Evolutionary conservation across 2,797 vertebrate genomes (phyloP).

Genomic region (Gadopsis marmoratus): DNA sequence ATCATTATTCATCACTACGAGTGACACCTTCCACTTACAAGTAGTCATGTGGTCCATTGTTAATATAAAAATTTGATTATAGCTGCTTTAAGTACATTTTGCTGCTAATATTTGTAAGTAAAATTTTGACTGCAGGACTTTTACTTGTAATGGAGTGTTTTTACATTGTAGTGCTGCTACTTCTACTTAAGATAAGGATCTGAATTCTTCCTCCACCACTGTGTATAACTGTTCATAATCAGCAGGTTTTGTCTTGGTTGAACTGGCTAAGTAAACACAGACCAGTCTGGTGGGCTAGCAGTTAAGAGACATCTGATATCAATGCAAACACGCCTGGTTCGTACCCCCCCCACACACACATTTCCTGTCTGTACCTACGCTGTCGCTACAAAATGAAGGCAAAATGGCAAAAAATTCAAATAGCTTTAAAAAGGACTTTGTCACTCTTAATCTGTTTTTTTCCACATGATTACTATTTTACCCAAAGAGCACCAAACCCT

Average conservation of each 20-base stretch:
- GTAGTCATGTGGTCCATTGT: not conserved
- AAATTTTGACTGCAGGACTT: not conserved
- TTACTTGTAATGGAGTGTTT: not conserved
- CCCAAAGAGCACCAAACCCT: constrained; percentile 40
- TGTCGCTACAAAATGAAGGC: not conserved
- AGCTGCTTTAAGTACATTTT: not conserved
- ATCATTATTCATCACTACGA: not conserved
- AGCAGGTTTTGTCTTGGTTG: not conserved
- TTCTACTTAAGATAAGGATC: not conserved
- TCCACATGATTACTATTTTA: constrained; percentile 54
- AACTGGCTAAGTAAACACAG: not conserved
- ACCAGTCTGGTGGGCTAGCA: not conserved
- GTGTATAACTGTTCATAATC: not conserved
- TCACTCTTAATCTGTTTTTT: no score
- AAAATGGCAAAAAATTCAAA: constrained; percentile 4
- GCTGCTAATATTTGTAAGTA: not conserved
- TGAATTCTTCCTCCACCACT: not conserved
- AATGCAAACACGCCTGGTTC: not conserved
- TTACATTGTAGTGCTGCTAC: not conserved
- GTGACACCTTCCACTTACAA: not conserved
- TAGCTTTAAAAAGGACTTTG: constrained; percentile 19
- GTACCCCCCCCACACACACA: no score
- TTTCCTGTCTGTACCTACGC: not conserved
- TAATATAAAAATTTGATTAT: not conserved
- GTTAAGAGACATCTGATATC: not conserved